These are phyloP conservation scores for Xenops minutus DNA, from an alignment of 2,797 vertebrate species.

Conservation along the genomic window DNA sequence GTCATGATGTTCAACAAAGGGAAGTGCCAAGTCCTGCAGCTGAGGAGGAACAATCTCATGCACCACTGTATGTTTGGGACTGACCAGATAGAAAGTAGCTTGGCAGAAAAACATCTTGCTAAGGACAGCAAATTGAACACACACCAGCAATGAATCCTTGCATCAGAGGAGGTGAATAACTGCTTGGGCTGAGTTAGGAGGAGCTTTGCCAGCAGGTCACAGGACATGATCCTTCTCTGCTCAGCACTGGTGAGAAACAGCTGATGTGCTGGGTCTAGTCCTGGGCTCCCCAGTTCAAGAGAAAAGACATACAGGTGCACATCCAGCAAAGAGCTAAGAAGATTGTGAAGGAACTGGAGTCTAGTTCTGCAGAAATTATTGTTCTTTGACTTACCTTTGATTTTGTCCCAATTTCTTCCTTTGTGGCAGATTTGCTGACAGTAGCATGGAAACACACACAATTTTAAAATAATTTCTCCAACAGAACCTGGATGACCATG, in stretches of 20 bases:
- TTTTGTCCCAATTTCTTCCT: background rate
- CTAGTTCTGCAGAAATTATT: background rate
- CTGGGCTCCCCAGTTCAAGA: background rate
- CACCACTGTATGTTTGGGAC: background rate
- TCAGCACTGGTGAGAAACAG: background rate
- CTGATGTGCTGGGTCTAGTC: background rate
- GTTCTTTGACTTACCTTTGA: background rate
- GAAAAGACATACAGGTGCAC: background rate
- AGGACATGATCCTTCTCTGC: background rate
- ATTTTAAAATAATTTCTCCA: background rate
- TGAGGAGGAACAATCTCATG: background rate
- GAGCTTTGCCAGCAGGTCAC: background rate
- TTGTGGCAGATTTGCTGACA: background rate
- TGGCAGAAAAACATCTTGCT: background rate
- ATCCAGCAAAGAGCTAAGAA: background rate
- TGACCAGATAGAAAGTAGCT: background rate
- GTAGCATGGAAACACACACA: background rate
- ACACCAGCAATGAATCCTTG: background rate
- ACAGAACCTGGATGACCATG: background rate
- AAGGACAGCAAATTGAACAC: background rate
- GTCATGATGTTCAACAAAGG: background rate
- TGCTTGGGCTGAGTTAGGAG: background rate
- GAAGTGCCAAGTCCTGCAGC: fast-evolving
- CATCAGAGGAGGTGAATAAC: background rate
- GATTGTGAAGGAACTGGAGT: background rate